These are phyloP conservation scores for Rhagoletis pomonella DNA, from an alignment of 1,140 invertebrate species.

Conservation along the genomic window DNA sequence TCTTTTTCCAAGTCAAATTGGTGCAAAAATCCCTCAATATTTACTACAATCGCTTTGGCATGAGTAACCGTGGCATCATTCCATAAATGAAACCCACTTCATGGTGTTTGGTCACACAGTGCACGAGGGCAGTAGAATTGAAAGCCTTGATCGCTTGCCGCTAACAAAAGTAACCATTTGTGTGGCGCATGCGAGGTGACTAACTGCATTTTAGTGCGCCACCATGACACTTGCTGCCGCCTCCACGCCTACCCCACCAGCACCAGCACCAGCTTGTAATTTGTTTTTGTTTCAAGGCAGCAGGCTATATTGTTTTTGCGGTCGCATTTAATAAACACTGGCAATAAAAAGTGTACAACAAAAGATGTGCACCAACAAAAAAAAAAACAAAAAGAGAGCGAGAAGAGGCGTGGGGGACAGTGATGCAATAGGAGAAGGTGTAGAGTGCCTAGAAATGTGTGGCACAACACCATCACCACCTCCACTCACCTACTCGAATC, in stretches of 20 bases:
- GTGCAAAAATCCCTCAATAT: no score
- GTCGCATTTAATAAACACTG: slow-evolving; percentile 5
- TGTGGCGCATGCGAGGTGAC: neutral
- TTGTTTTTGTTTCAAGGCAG: neutral
- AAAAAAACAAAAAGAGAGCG: no score
- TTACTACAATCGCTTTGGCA: no score
- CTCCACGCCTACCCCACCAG: neutral
- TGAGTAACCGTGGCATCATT: no score
- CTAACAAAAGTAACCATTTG: no score
- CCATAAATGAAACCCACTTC: no score
- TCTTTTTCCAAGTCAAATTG: no score
- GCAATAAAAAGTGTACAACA: neutral
- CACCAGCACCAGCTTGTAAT: neutral
- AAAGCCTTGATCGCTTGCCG: no score
- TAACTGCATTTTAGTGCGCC: neutral
- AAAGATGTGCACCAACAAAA: neutral
- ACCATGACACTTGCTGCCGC: neutral
- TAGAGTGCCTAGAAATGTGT: neutral
- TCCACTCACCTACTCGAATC: neutral
- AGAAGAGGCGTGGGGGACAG: neutral
- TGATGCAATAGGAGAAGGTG: neutral
- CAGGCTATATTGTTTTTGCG: neutral
- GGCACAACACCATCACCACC: neutral
- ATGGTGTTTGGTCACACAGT: neutral
- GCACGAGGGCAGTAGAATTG: neutral